Evolutionary conservation across 2,888 invertebrate species (phyloP).

Genomic region (Tenthredo notha): DNA sequence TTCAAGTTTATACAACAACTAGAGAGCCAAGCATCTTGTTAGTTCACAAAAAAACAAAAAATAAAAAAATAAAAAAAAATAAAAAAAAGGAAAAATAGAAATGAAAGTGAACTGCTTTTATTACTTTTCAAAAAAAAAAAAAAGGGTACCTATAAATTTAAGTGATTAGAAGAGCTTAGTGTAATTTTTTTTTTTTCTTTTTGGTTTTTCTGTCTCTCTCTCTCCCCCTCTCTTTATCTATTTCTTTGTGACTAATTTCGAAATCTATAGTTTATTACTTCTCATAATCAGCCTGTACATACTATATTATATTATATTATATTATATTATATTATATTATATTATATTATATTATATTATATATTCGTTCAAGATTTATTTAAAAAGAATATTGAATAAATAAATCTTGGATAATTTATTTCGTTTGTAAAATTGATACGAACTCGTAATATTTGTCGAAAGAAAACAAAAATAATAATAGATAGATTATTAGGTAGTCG

Average conservation of each 20-base stretch:
- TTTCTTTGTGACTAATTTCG: background rate
- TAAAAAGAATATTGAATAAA: background rate
- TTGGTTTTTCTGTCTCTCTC: background rate
- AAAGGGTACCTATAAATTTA: slow-evolving; percentile 25
- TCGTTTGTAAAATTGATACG: slow-evolving; percentile 12
- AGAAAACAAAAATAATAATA: background rate
- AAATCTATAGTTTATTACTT: background rate
- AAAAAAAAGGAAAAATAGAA: slow-evolving; percentile 28
- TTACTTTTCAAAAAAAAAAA: slow-evolving; percentile 35
- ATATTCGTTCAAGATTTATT: background rate
- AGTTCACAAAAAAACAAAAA: slow-evolving; percentile 41
- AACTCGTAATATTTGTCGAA: background rate
- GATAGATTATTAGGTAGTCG: slow-evolving; percentile 17
- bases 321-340: slow-evolving; percentile 12
- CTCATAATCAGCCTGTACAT: slow-evolving; percentile 3
- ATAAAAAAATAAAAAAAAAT: slow-evolving; percentile 43
- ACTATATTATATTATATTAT: background rate
- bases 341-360: slow-evolving; percentile 8
- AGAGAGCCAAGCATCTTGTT: background rate
- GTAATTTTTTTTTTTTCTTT: background rate
- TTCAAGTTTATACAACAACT: slow-evolving; percentile 46
- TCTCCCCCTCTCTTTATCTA: background rate
- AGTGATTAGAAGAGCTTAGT: slow-evolving; percentile 21
- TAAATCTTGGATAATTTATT: slow-evolving; percentile 32
- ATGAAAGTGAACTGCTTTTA: slow-evolving; percentile 22